These are phyloP conservation scores for Astyanax mexicanus DNA, from an alignment of 2,797 vertebrate species.

Conservation along the genomic window DNA sequence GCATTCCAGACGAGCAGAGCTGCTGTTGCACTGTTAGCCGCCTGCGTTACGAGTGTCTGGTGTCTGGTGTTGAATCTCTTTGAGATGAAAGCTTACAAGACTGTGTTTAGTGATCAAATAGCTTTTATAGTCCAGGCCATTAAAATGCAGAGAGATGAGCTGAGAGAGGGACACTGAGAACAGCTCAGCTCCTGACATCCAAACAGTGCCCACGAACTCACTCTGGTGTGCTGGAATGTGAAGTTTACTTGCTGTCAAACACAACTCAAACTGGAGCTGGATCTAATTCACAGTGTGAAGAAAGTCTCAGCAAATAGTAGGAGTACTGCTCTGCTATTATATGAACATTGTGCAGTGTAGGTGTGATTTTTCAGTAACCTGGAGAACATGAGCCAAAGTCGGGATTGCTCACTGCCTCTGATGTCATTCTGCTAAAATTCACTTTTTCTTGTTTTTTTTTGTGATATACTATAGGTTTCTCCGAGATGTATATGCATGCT, in stretches of 20 bases:
- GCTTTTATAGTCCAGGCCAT: neutral
- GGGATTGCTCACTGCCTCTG: too few species aligned
- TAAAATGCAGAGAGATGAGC: neutral
- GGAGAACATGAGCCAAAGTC: too few species aligned
- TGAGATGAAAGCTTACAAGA: neutral
- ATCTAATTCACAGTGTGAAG: neutral
- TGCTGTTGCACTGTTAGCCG: neutral
- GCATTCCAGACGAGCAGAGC: neutral
- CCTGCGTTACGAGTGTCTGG: conserved; percentile 5
- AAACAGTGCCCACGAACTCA: neutral
- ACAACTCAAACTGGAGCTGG: neutral
- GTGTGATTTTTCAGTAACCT: too few species aligned
- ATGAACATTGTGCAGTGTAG: too few species aligned
- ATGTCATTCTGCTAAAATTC: too few species aligned
- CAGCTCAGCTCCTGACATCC: neutral
- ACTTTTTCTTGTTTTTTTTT: too few species aligned
- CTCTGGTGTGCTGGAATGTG: neutral
- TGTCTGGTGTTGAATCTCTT: conserved; percentile 1
- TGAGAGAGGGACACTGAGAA: neutral
- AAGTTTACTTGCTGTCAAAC: conserved; percentile 2
- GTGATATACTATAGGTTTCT: too few species aligned
- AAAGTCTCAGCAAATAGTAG: too few species aligned
- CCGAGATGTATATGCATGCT: too few species aligned
- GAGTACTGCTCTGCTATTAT: too few species aligned
- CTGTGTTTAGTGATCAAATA: conserved; percentile 6